These are phyloP conservation scores for Macrotis lagotis DNA, from an alignment of 2,113 vertebrate species.

Conservation along the genomic window DNA sequence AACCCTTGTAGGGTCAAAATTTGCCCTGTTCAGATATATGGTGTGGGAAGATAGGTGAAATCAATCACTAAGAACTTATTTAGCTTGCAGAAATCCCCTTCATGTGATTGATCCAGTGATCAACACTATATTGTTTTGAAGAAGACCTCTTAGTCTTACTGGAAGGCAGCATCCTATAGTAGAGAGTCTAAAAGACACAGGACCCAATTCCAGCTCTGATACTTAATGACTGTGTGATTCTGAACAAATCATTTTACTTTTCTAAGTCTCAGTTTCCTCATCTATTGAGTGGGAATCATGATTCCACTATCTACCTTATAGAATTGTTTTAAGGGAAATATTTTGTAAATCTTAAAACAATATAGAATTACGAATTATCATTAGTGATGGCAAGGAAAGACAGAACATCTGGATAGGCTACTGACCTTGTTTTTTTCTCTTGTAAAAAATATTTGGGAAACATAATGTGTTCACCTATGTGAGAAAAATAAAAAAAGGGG, in stretches of 20 bases:
- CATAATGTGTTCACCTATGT: not conserved
- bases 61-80: not conserved
- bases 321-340: not conserved
- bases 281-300: not conserved
- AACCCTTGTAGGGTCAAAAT: not conserved
- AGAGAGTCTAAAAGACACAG: not conserved
- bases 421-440: not conserved
- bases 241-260: not conserved
- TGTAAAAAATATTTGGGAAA: conserved; percentile 35
- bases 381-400: not conserved
- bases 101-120: not conserved
- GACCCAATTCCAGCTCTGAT: not conserved
- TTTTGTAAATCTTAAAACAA: not conserved
- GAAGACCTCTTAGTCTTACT: not conserved
- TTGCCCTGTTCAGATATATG: not conserved
- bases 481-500: not conserved
- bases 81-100: not conserved
- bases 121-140: not conserved
- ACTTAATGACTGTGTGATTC: not conserved
- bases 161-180: not conserved
- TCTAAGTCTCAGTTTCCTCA: not conserved
- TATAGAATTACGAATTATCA: not conserved
- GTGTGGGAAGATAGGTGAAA: not conserved
- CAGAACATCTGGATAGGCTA: not conserved
- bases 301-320: not conserved